Evolutionary conservation across 1,140 invertebrate species (phyloP).

Genomic region (Ips nitidus): DNA sequence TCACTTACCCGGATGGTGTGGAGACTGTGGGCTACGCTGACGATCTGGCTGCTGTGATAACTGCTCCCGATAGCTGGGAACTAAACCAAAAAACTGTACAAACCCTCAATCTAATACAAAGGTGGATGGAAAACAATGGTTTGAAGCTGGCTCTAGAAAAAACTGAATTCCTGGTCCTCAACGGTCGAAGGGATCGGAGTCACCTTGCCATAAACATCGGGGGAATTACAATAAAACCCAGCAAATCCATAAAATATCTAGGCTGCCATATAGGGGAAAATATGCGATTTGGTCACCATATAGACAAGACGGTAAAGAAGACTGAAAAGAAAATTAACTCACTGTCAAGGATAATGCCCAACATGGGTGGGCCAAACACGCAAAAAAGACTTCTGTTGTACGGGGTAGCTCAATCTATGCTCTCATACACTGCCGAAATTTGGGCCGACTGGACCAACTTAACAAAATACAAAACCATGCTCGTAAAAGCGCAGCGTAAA

Average conservation of each 20-base stretch:
- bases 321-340: slow-evolving; percentile 15
- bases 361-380: slow-evolving; percentile 7
- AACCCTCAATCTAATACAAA: neutral
- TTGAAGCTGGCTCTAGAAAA: neutral
- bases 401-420: neutral
- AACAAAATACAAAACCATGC: neutral
- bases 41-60: slow-evolving; percentile 39
- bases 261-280: neutral
- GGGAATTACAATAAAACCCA: too few species aligned
- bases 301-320: neutral
- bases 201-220: neutral
- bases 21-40: slow-evolving; percentile 43
- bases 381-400: slow-evolving; percentile 6
- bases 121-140: neutral
- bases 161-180: neutral
- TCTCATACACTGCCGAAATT: neutral
- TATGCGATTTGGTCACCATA: neutral
- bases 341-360: slow-evolving; percentile 25
- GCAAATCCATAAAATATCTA: neutral
- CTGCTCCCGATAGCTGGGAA: neutral
- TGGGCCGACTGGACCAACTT: neutral
- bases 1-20: slow-evolving; percentile 34
- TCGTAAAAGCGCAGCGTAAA: neutral
- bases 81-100: neutral
- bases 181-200: neutral